Evolutionary conservation across 2,113 vertebrate genomes (phyloP).

Genomic region (Colaptes auratus): DNA sequence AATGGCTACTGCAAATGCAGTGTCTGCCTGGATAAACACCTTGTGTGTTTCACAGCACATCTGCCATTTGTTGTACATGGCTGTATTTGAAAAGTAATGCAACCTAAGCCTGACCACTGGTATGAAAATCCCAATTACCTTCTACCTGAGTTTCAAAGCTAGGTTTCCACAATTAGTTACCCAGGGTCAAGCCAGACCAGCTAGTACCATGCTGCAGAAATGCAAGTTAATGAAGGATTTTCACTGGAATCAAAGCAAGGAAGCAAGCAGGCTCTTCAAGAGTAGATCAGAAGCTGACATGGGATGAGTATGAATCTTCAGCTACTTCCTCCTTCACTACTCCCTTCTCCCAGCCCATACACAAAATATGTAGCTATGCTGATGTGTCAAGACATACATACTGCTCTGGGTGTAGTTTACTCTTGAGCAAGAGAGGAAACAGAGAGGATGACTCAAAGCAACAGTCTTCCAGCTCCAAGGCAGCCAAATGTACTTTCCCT

Average conservation of each 20-base stretch:
- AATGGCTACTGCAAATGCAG: neutral
- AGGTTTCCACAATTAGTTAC: neutral
- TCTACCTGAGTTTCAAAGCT: neutral
- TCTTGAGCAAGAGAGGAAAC: slow-evolving; percentile 46
- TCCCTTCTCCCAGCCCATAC: neutral
- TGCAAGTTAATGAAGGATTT: neutral
- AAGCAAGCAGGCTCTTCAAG: neutral
- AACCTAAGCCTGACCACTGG: fast-evolving
- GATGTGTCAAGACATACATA: neutral
- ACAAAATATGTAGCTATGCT: neutral
- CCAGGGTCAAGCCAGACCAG: neutral
- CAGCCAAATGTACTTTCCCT: slow-evolving; percentile 42
- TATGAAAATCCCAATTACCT: neutral
- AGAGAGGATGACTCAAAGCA: slow-evolving; percentile 55
- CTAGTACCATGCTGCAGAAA: neutral
- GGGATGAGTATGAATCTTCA: neutral
- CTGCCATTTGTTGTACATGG: fast-evolving
- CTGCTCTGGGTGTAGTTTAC: neutral
- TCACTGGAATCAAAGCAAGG: fast-evolving
- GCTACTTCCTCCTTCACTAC: neutral
- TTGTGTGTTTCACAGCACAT: neutral
- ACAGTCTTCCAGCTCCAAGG: slow-evolving; percentile 21
- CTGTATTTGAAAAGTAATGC: neutral
- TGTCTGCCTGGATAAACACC: neutral
- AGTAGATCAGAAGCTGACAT: neutral